phyloP scores from a whole-genome alignment of 2,797 vertebrate species.

The Phrynocephalus vlangalii region DNA sequence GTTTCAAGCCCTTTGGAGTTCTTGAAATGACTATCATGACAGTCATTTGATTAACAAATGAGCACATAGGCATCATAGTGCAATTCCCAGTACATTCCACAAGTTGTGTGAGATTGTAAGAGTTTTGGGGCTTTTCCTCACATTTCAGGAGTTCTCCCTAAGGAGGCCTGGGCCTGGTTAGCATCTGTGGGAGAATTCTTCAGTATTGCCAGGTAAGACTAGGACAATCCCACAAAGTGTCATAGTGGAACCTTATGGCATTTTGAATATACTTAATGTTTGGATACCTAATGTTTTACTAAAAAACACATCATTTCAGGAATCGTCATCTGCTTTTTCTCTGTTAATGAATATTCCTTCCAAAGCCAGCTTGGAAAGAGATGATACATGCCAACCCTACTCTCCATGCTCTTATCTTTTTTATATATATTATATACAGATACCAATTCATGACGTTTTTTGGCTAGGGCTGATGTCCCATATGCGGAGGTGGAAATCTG shows the following conservation, averaged over 20 bases:
- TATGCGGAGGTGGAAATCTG: constrained; percentile 69
- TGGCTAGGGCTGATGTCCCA: constrained; percentile 65
- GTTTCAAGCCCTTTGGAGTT: background rate
- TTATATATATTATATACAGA: constrained; percentile 45
- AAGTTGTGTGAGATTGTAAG: background rate
- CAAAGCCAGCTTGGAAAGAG: constrained; percentile 57
- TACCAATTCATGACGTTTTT: constrained; percentile 37
- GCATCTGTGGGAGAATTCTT: too few relatives aligned
- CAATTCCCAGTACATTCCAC: background rate
- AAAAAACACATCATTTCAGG: constrained; percentile 20
- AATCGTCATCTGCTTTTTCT: constrained; percentile 31
- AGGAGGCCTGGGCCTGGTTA: too few relatives aligned
- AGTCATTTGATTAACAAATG: too few relatives aligned
- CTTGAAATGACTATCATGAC: too few relatives aligned
- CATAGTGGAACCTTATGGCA: too few relatives aligned
- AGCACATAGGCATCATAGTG: background rate
- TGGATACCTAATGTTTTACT: background rate
- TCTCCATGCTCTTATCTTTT: constrained; percentile 46
- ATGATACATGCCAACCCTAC: constrained; percentile 38
- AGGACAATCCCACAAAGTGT: too few relatives aligned
- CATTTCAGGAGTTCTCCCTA: too few relatives aligned
- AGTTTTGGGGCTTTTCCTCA: too few relatives aligned
- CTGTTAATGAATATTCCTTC: constrained; percentile 57
- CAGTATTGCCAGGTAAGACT: too few relatives aligned
- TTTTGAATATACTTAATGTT: too few relatives aligned